Percentiles rank a stretch among this genome's conserved stretches.
These are phyloP conservation scores for Eriocheir sinensis DNA, from an alignment of 1,140 invertebrate genomes.

Conservation along the genomic window DNA sequence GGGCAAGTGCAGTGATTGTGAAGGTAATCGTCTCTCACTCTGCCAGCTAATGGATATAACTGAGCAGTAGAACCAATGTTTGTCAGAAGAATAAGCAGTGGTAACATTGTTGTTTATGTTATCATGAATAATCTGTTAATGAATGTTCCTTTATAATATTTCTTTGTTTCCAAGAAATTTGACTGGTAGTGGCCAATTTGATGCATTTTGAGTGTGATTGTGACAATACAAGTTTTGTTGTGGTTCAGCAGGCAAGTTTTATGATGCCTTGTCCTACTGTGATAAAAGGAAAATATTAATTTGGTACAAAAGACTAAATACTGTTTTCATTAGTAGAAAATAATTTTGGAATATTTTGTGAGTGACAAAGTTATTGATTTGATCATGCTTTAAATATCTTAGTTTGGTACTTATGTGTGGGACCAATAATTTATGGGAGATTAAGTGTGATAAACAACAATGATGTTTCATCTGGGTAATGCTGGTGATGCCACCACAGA, in stretches of 20 bases:
- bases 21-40: neutral
- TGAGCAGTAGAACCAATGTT: neutral
- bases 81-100: neutral
- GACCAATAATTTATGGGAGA: neutral
- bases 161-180: neutral
- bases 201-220: neutral
- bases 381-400: constrained; percentile 18
- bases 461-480: too few relatives aligned
- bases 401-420: neutral
- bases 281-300: neutral
- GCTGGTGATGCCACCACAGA: too few relatives aligned
- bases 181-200: neutral
- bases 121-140: neutral
- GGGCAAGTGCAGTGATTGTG: neutral
- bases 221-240: neutral
- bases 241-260: neutral
- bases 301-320: too few relatives aligned
- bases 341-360: neutral
- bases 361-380: neutral
- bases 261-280: neutral
- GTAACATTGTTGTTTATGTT: neutral
- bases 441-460: neutral
- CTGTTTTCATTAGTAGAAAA: neutral
- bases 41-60: neutral
- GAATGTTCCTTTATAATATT: neutral